These are phyloP conservation scores for Huso huso DNA, from an alignment of 2,797 vertebrate species.

Conservation along the genomic window DNA sequence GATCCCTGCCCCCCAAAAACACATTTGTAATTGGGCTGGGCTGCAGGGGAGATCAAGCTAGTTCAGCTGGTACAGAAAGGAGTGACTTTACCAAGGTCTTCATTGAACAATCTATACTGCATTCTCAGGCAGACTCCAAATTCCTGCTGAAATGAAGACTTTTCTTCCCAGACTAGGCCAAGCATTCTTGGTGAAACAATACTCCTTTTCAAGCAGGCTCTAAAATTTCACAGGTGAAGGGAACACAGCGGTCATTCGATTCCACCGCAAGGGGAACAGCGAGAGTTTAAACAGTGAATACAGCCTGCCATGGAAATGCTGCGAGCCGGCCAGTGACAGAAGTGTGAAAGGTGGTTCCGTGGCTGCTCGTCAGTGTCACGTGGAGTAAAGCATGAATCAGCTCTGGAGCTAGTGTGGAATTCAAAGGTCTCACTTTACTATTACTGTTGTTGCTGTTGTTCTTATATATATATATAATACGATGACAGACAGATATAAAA, in stretches of 20 bases:
- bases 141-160: slow-evolving; percentile 89
- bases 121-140: slow-evolving; percentile 86
- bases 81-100: slow-evolving; percentile 49
- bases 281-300: slow-evolving; percentile 47
- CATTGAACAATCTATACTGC: slow-evolving; percentile 53
- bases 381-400: slow-evolving; percentile 29
- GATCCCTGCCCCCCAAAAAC: neutral
- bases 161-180: slow-evolving; percentile 75
- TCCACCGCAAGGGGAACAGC: slow-evolving; percentile 41
- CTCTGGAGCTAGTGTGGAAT: neutral
- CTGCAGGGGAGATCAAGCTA: slow-evolving; percentile 21
- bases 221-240: slow-evolving; percentile 96
- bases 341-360: slow-evolving; percentile 31
- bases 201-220: slow-evolving; percentile 79
- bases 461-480: slow-evolving; percentile 1
- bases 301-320: slow-evolving; percentile 38
- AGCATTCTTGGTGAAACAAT: slow-evolving; percentile 92
- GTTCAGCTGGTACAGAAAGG: slow-evolving; percentile 37
- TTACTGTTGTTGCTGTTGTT: slow-evolving; percentile 10
- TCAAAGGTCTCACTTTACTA: slow-evolving; percentile 5
- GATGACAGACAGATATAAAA: too few species aligned
- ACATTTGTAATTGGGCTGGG: slow-evolving; percentile 17
- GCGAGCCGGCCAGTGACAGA: slow-evolving; percentile 38
- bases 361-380: slow-evolving; percentile 26
- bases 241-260: slow-evolving; percentile 75